Conservation (phyloP, 2,797 vertebrate species). For the Sebastolobus altivelis region DNA sequence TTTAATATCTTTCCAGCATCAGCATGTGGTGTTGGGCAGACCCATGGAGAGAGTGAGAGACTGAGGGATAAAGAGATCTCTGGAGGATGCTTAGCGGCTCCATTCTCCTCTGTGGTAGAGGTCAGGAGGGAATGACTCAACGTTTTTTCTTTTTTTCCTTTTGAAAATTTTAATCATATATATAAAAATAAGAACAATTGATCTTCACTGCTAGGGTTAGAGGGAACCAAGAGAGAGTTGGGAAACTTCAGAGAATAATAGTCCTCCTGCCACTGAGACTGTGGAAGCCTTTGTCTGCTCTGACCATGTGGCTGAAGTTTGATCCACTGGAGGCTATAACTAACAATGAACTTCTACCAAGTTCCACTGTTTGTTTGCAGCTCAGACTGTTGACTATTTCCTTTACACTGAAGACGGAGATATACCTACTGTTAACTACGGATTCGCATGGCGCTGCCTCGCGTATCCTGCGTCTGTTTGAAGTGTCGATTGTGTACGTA, state of each 20-base stretch:
- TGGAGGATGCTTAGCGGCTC: constrained; percentile 17
- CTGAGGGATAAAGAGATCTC: constrained; percentile 6
- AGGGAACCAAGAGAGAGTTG: constrained; percentile 1
- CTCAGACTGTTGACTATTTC: neutral
- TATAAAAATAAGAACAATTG: constrained; percentile 22
- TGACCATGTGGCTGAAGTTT: constrained; percentile 27
- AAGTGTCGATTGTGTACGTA: no score
- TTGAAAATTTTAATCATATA: constrained; percentile 36
- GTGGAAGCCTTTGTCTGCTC: constrained; percentile 30
- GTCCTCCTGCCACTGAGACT: constrained; percentile 7
- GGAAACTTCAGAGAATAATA: constrained; percentile 7
- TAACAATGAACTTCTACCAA: constrained; percentile 14
- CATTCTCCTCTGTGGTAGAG: constrained; percentile 29
- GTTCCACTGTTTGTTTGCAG: neutral
- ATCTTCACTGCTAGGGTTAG: constrained; percentile 23
- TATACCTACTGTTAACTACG: no score
- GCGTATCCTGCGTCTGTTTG: no score
- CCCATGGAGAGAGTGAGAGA: constrained; percentile 2
- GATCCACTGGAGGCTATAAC: constrained; percentile 2
- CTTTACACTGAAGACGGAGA: neutral
- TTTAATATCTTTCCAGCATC: constrained; percentile 69
- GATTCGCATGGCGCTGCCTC: no score
- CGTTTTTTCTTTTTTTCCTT: constrained; percentile 5
- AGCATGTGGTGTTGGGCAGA: constrained; percentile 27
- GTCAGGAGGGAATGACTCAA: constrained; percentile 29